phyloP scores from a whole-genome alignment of 2,888 invertebrate species.

The Drosophila planitibia region DNA sequence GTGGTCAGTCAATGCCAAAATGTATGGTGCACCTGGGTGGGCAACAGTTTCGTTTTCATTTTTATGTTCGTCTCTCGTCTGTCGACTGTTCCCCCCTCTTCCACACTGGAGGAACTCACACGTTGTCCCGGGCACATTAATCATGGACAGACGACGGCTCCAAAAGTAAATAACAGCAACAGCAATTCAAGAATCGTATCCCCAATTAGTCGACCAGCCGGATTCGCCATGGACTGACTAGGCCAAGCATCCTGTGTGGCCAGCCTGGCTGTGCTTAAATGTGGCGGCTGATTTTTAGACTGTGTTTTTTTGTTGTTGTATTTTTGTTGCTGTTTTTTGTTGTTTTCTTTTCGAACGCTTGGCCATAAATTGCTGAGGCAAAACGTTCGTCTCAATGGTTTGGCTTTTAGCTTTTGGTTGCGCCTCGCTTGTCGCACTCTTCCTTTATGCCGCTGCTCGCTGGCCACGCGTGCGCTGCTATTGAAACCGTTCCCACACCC shows the following conservation, averaged over 20 bases:
- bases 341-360: constrained; percentile 41
- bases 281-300: constrained; percentile 17
- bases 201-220: constrained; percentile 55
- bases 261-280: constrained; percentile 21
- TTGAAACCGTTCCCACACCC: constrained; percentile 36
- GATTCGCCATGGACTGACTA: constrained; percentile 60
- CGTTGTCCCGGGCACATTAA: constrained; percentile 78
- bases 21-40: constrained; percentile 67
- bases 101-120: constrained; percentile 72
- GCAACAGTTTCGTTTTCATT: constrained; percentile 75
- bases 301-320: background rate
- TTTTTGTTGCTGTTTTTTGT: background rate
- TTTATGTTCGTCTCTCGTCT: constrained; percentile 64
- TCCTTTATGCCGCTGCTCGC: constrained; percentile 68
- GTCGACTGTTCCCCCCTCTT: constrained; percentile 48
- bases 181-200: constrained; percentile 36
- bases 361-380: constrained; percentile 74
- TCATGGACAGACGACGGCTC: constrained; percentile 57
- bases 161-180: constrained; percentile 41
- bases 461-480: constrained; percentile 80
- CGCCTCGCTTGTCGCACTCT: constrained; percentile 78
- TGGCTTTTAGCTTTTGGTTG: constrained; percentile 61
- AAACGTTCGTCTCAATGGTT: constrained; percentile 75
- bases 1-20: constrained; percentile 51
- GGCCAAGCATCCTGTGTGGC: constrained; percentile 58